phyloP scores from a whole-genome alignment of 1,140 invertebrate genomes.

The Zaprionus davidi region DNA sequence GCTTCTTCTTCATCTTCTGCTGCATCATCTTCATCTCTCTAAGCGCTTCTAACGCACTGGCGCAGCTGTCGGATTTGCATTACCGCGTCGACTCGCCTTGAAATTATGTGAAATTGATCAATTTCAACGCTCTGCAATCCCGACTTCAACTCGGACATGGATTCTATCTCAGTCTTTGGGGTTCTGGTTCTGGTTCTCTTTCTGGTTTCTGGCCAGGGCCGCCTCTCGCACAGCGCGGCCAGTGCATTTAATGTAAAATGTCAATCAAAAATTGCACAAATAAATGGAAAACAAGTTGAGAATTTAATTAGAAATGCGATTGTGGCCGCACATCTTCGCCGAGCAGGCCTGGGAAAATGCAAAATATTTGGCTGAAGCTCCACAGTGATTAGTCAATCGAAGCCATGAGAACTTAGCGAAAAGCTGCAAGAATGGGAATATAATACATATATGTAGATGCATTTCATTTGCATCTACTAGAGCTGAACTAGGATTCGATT shows the following conservation, averaged over 20 bases:
- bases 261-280: constrained; percentile 75
- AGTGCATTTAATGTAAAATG: constrained; percentile 80
- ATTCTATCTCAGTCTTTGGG: constrained; percentile 11
- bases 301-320: constrained; percentile 78
- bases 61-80: constrained; percentile 82
- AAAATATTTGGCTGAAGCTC: constrained; percentile 36
- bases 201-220: constrained; percentile 1
- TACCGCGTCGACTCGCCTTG: constrained; percentile 79
- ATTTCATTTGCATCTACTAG: not conserved
- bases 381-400: constrained; percentile 60
- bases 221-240: constrained; percentile 9
- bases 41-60: constrained; percentile 72
- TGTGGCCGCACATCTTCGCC: not conserved
- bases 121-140: constrained; percentile 70
- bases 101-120: constrained; percentile 83
- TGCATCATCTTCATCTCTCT: constrained; percentile 44
- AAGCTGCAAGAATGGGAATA: not conserved
- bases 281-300: constrained; percentile 67
- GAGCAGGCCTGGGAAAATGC: constrained; percentile 63
- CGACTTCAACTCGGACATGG: not conserved
- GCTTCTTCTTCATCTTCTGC: not conserved
- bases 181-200: constrained; percentile 7
- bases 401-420: constrained; percentile 46
- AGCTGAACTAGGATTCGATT: not conserved
- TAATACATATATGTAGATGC: too few relatives aligned